phyloP scores from a whole-genome alignment of 2,888 invertebrate genomes.

The Torymus tubicola region DNA sequence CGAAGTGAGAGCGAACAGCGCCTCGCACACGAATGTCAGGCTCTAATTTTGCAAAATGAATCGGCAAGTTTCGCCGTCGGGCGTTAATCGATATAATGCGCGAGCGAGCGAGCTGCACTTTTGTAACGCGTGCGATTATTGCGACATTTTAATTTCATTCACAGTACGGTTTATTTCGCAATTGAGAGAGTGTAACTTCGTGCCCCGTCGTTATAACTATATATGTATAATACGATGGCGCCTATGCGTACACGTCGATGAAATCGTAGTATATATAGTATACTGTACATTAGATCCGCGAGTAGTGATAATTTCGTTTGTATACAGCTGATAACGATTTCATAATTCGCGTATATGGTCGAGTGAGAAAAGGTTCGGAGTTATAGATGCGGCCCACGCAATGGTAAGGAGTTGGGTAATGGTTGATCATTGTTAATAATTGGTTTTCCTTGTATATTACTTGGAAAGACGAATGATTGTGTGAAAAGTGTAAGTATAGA shows the following conservation, averaged over 20 bases:
- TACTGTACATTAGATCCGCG: not conserved
- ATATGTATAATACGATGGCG: too few relatives aligned
- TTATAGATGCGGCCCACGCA: too few relatives aligned
- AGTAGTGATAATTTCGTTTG: constrained; percentile 17
- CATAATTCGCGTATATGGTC: not conserved
- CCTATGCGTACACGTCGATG: constrained; percentile 4
- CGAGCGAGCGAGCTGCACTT: not conserved
- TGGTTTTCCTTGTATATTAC: too few relatives aligned
- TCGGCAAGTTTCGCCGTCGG: constrained; percentile 42
- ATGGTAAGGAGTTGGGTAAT: too few relatives aligned
- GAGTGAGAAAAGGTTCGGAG: too few relatives aligned
- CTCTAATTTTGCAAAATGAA: constrained; percentile 53
- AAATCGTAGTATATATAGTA: not conserved
- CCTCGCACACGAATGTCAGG: not conserved
- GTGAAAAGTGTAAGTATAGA: too few relatives aligned
- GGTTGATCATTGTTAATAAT: too few relatives aligned
- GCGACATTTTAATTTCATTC: constrained; percentile 48
- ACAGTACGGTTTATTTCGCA: constrained; percentile 2
- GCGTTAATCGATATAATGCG: constrained; percentile 44
- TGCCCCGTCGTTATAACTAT: constrained; percentile 18
- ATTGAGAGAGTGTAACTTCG: too few relatives aligned
- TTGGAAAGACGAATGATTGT: too few relatives aligned
- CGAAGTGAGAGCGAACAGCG: not conserved
- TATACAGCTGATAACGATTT: not conserved
- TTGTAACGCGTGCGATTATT: constrained; percentile 6